Percentiles rank a stretch among this genome's conserved stretches.
Evolutionary conservation across 2,113 vertebrate genomes (phyloP).

Genomic region (Prionailurus viverrinus): DNA sequence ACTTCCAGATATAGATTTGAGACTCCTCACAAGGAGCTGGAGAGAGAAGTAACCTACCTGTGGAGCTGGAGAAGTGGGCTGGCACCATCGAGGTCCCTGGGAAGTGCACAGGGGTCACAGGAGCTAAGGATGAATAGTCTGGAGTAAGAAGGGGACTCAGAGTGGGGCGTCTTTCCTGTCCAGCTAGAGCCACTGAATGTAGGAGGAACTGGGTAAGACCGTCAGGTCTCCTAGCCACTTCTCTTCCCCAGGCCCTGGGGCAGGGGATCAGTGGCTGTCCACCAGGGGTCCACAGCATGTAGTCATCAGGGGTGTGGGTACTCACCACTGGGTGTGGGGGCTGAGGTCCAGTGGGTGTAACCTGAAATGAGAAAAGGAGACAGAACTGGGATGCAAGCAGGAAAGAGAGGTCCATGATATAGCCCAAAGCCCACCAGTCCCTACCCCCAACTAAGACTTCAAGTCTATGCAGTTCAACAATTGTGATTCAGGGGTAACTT

Average conservation of each 20-base stretch:
- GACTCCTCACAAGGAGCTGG: neutral
- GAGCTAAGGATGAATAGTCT: slow-evolving; percentile 9
- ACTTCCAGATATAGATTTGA: neutral
- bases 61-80: neutral
- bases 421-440: neutral
- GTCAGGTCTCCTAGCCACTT: neutral
- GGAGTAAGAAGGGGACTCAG: neutral
- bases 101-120: neutral
- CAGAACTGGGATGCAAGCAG: neutral
- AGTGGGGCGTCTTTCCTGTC: neutral
- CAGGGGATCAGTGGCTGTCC: neutral
- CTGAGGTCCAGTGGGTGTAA: neutral
- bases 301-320: neutral
- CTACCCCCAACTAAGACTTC: neutral
- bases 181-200: neutral
- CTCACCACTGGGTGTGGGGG: slow-evolving; percentile 58
- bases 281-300: neutral
- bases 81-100: neutral
- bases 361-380: slow-evolving; percentile 42
- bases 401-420: neutral
- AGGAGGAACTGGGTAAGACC: rapidly evolving
- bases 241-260: neutral
- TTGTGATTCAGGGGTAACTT: neutral
- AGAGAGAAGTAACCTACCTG: slow-evolving; percentile 24
- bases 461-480: neutral